Evolutionary conservation across 2,888 invertebrate species (phyloP).

Genomic region (Apodemia duryi): DNA sequence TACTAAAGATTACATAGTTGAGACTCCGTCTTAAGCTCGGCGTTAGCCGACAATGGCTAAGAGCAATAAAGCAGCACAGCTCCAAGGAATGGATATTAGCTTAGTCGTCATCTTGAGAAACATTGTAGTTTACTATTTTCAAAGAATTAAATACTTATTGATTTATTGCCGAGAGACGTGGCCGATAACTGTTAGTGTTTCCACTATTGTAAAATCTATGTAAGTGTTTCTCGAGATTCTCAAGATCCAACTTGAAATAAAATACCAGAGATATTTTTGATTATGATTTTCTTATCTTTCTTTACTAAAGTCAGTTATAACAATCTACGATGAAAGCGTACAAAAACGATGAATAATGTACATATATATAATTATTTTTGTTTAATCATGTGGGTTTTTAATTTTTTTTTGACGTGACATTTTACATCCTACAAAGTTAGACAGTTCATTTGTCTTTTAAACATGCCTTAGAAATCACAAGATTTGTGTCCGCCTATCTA

Average conservation of each 20-base stretch:
- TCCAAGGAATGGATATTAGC: constrained; percentile 8
- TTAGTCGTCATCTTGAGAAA: constrained; percentile 13
- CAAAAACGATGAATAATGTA: no score
- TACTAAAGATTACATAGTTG: constrained; percentile 11
- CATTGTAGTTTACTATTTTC: constrained; percentile 9
- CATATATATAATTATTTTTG: no score
- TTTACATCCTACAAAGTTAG: no score
- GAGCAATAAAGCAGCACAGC: constrained; percentile 5
- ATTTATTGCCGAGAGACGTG: constrained; percentile 10
- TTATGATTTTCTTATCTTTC: no score
- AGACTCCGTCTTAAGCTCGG: not conserved
- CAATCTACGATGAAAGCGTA: no score
- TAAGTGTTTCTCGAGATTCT: not conserved
- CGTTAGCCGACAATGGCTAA: constrained; percentile 12
- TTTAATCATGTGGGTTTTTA: no score
- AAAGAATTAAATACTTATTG: constrained; percentile 13
- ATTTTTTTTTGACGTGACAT: no score
- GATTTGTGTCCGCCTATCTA: no score
- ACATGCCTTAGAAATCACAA: no score
- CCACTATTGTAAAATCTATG: not conserved
- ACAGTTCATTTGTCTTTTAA: no score
- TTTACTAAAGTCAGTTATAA: no score
- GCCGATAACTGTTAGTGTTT: constrained; percentile 6
- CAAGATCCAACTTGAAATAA: not conserved
- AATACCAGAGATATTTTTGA: no score